Evolutionary conservation across 2,113 vertebrate genomes (phyloP).

Genomic region (Carassius carassius): DNA sequence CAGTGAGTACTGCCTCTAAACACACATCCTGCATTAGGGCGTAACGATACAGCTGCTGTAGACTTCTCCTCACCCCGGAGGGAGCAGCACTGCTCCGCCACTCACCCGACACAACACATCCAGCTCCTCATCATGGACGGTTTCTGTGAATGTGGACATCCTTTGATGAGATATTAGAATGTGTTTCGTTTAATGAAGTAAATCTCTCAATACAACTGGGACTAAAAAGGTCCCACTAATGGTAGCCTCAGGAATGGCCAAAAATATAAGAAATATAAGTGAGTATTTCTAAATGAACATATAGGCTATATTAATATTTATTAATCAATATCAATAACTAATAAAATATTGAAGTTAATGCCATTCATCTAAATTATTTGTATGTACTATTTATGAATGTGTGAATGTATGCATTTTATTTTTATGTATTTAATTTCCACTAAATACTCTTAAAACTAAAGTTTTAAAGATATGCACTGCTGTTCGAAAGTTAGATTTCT

Average conservation of each 20-base stretch:
- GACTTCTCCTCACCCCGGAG: not conserved
- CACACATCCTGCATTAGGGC: constrained; percentile 35
- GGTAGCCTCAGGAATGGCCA: not conserved
- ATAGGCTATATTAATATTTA: not conserved
- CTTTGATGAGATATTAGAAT: not conserved
- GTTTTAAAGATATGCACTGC: not conserved
- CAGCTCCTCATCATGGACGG: too few relatives aligned
- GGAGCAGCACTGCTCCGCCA: not conserved
- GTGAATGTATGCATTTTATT: not conserved
- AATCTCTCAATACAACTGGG: not conserved
- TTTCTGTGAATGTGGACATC: not conserved
- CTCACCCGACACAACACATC: not conserved
- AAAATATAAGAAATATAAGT: not conserved
- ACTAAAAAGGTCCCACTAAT: not conserved
- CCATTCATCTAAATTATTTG: too few relatives aligned
- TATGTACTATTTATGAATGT: not conserved
- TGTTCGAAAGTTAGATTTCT: not conserved
- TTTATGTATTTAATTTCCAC: not conserved
- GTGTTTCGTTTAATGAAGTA: not conserved
- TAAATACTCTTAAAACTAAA: not conserved
- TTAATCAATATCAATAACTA: not conserved
- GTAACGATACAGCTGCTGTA: not conserved
- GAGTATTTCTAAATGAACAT: too few relatives aligned
- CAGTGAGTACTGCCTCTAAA: constrained; percentile 10
- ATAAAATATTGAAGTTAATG: not conserved